Conservation (phyloP, 2,797 vertebrate genomes). For the Pygocentrus nattereri region DNA sequence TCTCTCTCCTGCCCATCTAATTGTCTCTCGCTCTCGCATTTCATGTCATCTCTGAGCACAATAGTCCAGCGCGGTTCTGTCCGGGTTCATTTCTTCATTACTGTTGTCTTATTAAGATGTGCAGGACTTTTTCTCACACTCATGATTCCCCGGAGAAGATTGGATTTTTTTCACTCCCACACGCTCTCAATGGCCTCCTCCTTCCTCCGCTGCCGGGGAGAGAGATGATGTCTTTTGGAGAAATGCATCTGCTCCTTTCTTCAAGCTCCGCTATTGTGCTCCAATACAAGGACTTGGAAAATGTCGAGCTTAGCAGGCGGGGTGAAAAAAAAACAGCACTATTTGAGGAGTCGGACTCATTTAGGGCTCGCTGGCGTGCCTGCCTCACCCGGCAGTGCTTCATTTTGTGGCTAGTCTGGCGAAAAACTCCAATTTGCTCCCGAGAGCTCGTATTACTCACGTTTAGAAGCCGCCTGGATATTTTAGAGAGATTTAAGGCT, state of each 20-base stretch:
- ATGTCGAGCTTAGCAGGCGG: background rate
- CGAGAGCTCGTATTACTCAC: no score
- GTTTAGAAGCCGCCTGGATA: no score
- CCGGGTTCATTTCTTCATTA: constrained; percentile 52
- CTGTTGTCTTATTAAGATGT: constrained; percentile 60
- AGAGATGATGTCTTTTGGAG: constrained; percentile 37
- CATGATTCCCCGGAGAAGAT: constrained; percentile 60
- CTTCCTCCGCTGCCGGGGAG: constrained; percentile 39
- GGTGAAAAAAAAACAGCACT: background rate
- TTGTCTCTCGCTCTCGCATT: background rate
- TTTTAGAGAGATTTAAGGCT: no score
- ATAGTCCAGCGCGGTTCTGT: constrained; percentile 30
- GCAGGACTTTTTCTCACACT: constrained; percentile 61
- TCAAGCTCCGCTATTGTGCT: constrained; percentile 29
- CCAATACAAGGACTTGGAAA: background rate
- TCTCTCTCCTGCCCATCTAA: background rate
- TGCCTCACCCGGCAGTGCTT: background rate
- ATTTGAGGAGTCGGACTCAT: constrained; percentile 8
- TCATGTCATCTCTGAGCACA: constrained; percentile 39
- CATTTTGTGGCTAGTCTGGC: background rate
- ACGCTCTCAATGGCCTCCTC: constrained; percentile 50
- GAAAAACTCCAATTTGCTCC: background rate
- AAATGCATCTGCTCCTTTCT: constrained; percentile 50
- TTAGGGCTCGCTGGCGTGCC: constrained; percentile 21
- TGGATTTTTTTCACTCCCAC: constrained; percentile 58